These are phyloP conservation scores for Stegodyphus dumicola DNA, from an alignment of 1,140 invertebrate species.

Conservation along the genomic window DNA sequence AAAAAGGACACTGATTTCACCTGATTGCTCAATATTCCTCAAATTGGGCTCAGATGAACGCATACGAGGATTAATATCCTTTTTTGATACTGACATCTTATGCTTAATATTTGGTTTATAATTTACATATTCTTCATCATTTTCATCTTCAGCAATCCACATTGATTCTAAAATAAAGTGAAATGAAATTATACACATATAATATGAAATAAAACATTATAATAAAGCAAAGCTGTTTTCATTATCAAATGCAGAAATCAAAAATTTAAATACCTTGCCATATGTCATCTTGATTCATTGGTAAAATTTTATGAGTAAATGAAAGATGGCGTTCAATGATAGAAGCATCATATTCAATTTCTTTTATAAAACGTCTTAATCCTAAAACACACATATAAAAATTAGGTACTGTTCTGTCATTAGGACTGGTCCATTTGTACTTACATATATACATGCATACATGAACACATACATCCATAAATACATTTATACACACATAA, in stretches of 20 bases:
- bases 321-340: constrained; percentile 63
- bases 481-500: no score
- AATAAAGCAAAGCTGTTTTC: neutral
- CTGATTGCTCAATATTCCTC: constrained; percentile 6
- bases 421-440: no score
- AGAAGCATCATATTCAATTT: constrained; percentile 66
- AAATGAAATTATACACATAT: neutral
- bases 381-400: constrained; percentile 61
- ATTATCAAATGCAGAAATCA: no score
- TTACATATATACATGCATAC: no score
- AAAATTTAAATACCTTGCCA: constrained; percentile 46
- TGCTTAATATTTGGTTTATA: constrained; percentile 2
- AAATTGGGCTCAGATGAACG: constrained; percentile 21
- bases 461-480: no score
- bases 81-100: constrained; percentile 24
- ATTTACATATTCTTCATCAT: constrained; percentile 30
- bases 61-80: constrained; percentile 26
- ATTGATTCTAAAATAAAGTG: constrained; percentile 27
- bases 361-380: constrained; percentile 66
- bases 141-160: constrained; percentile 54
- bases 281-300: constrained; percentile 57
- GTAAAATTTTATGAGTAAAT: constrained; percentile 22
- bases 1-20: constrained; percentile 46
- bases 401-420: neutral
- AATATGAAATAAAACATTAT: neutral